Conservation (phyloP, 1,140 invertebrate species). For the Asbolus verrucosus region DNA sequence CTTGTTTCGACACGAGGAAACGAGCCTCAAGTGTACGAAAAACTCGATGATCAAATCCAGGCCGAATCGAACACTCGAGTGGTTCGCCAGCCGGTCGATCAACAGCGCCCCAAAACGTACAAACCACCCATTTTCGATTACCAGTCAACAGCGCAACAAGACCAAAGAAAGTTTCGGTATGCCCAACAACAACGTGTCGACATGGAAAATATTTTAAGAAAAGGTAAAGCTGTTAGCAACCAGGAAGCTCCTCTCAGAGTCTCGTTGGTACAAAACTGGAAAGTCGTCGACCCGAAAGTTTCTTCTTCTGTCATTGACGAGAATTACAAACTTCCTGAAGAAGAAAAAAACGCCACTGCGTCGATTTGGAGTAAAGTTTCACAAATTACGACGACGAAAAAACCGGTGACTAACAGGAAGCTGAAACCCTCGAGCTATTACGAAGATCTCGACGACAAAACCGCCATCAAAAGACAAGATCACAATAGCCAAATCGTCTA, state of each 20-base stretch:
- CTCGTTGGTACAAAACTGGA: not conserved
- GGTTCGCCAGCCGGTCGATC: conserved; percentile 7
- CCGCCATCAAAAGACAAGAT: conserved; percentile 38
- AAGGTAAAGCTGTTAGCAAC: not conserved
- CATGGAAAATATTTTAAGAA: conserved; percentile 28
- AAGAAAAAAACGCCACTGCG: conserved; percentile 12
- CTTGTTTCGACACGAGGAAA: conserved; percentile 4
- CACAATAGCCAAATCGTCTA: conserved; percentile 16
- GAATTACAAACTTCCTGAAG: conserved; percentile 4
- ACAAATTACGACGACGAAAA: conserved; percentile 1
- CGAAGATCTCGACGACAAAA: not conserved
- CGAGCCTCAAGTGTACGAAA: conserved; percentile 55
- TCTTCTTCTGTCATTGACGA: not conserved
- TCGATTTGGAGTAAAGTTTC: conserved; percentile 7
- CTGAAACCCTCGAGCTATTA: conserved; percentile 7
- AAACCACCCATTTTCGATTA: conserved; percentile 49
- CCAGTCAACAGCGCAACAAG: conserved; percentile 52
- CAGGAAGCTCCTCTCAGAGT: not conserved
- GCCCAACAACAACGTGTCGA: conserved; percentile 55
- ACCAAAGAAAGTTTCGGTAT: conserved; percentile 53
- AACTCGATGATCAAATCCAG: conserved; percentile 43
- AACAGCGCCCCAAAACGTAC: conserved; percentile 32
- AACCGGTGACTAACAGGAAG: conserved; percentile 7
- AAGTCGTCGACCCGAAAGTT: not conserved
- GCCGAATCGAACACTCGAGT: conserved; percentile 13